Percentiles rank a stretch among this genome's conserved stretches.
phyloP scores from a whole-genome alignment of 1,140 invertebrate genomes.

The Sminthurinus signatus region DNA sequence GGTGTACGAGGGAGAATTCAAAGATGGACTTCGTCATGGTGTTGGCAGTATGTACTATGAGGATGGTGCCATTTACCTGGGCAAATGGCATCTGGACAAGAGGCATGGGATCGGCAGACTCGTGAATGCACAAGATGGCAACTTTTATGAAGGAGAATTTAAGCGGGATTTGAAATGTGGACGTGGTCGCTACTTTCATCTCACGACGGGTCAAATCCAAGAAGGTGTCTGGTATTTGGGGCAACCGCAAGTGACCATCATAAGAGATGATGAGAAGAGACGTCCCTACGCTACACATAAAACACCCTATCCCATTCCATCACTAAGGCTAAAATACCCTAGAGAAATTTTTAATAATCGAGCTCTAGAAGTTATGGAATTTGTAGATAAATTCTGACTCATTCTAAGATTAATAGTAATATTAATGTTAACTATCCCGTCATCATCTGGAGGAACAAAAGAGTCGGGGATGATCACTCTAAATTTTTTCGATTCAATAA shows the following conservation, averaged over 20 bases:
- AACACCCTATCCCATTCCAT: conserved; percentile 24
- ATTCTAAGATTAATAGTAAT: no score
- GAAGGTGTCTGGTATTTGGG: conserved; percentile 46
- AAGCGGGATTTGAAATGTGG: conserved; percentile 52
- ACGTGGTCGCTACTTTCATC: conserved; percentile 54
- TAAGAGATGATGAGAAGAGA: conserved; percentile 21
- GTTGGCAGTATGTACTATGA: conserved; percentile 52
- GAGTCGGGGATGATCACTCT: no score
- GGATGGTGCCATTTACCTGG: conserved; percentile 44
- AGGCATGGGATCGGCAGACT: conserved; percentile 29
- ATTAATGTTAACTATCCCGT: no score
- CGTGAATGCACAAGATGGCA: conserved; percentile 47
- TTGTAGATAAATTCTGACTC: conserved; percentile 7
- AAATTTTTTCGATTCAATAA: no score
- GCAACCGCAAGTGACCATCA: conserved; percentile 17
- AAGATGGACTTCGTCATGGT: conserved; percentile 53
- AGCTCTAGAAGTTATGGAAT: conserved; percentile 26
- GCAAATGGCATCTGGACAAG: conserved; percentile 33
- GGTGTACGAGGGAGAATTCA: conserved; percentile 58
- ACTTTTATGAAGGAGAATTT: conserved; percentile 58
- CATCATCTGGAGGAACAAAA: no score
- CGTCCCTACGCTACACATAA: not conserved
- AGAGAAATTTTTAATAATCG: conserved; percentile 17
- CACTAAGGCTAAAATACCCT: conserved; percentile 19
- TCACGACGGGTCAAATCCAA: conserved; percentile 55